Conservation (phyloP, 35 echinoderm and acorn worm species). For the Stichopus chloronotus region DNA sequence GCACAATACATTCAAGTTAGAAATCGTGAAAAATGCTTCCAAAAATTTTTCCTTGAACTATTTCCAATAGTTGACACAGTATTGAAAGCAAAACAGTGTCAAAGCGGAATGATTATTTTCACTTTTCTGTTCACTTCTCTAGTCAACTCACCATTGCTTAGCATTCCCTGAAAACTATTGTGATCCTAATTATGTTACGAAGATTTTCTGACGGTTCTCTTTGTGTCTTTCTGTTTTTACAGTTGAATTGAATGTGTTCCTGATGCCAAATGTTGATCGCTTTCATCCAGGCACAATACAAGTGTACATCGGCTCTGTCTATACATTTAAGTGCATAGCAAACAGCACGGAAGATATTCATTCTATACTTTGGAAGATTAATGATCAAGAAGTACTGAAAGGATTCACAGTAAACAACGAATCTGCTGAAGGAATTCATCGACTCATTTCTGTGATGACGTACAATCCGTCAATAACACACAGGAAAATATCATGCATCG, state of each 20-base stretch:
- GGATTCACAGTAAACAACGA: neutral
- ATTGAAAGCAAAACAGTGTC: too few relatives aligned
- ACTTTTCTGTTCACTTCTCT: too few relatives aligned
- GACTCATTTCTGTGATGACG: neutral
- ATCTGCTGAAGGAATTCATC: neutral
- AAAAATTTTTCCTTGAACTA: too few relatives aligned
- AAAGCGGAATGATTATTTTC: too few relatives aligned
- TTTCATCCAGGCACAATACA: constrained; percentile 5
- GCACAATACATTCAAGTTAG: too few relatives aligned
- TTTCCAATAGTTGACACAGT: too few relatives aligned
- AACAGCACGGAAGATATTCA: constrained; percentile 15
- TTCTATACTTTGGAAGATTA: neutral
- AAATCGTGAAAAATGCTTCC: too few relatives aligned
- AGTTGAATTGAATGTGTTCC: neutral
- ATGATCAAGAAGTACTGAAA: neutral
- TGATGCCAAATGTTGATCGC: neutral
- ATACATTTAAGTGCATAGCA: constrained; percentile 17
- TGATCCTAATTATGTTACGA: too few relatives aligned
- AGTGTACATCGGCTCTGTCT: neutral
- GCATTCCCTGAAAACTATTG: too few relatives aligned
- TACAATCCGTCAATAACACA: neutral
- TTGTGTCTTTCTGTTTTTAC: too few relatives aligned
- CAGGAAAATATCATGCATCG: neutral
- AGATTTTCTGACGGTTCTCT: too few relatives aligned
- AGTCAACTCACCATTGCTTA: too few relatives aligned